phyloP scores from a whole-genome alignment of 2,888 invertebrate species.

The Brachylomia viminalis region DNA sequence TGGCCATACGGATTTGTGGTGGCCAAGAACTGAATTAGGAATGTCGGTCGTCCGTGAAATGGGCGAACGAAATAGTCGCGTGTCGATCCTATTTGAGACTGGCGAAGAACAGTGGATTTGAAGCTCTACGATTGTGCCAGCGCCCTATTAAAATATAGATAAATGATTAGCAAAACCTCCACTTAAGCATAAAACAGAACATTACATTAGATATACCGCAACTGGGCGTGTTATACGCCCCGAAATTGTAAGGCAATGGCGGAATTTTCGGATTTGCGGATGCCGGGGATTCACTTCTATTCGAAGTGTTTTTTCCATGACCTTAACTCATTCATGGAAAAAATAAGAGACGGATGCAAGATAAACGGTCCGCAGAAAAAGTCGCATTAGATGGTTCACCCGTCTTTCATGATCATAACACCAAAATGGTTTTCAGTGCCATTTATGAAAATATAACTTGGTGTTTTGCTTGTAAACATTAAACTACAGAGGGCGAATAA shows the following conservation, averaged over 20 bases:
- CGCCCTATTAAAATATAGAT: not conserved
- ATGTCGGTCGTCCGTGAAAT: not conserved
- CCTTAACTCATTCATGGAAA: too few species aligned
- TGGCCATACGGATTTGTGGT: too few species aligned
- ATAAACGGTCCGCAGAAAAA: not conserved
- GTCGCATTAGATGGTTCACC: not conserved
- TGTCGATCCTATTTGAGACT: too few species aligned
- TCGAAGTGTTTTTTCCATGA: too few species aligned
- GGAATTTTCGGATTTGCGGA: not conserved
- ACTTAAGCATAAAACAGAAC: not conserved
- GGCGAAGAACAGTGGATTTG: too few species aligned
- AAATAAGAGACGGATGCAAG: not conserved
- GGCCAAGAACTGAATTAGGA: not conserved
- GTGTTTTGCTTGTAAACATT: slow-evolving; percentile 19
- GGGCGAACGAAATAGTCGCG: not conserved
- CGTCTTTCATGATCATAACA: not conserved
- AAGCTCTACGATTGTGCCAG: not conserved
- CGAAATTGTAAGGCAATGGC: not conserved
- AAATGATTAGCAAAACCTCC: not conserved
- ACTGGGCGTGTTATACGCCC: not conserved
- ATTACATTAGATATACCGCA: not conserved
- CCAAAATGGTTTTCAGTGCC: not conserved
- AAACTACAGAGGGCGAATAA: slow-evolving; percentile 30
- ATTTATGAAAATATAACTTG: not conserved
- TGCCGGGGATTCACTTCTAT: not conserved